phyloP scores from a whole-genome alignment of 2,888 invertebrate genomes.

The Patella ulyssiponensis region DNA sequence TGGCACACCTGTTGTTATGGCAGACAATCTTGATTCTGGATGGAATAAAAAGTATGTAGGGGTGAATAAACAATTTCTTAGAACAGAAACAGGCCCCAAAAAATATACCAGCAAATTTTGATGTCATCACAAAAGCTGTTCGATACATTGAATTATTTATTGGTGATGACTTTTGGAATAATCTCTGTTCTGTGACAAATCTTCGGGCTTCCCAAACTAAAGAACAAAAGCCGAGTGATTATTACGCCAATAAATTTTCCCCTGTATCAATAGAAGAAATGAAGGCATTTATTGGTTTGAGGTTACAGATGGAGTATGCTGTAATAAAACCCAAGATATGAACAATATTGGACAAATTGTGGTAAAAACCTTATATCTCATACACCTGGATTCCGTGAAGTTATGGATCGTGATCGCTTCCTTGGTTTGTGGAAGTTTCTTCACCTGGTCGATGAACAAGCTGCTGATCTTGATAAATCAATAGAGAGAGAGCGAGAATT shows the following conservation, averaged over 20 bases:
- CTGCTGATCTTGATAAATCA: conserved; percentile 25
- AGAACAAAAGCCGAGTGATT: conserved; percentile 13
- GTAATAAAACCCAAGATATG: conserved; percentile 26
- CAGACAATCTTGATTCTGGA: no score
- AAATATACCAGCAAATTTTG: conserved; percentile 23
- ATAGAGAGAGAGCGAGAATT: no score
- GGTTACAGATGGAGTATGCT: conserved; percentile 29
- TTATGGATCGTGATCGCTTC: no score
- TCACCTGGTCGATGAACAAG: background rate
- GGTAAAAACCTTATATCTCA: conserved; percentile 24
- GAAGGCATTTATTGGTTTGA: conserved; percentile 31
- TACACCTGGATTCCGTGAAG: conserved; percentile 31
- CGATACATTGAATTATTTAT: conserved; percentile 23
- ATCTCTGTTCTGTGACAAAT: conserved; percentile 2
- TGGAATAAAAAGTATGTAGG: no score
- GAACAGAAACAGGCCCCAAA: conserved; percentile 8
- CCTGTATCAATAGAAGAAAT: conserved; percentile 23
- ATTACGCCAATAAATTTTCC: conserved; percentile 22
- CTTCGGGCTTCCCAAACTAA: conserved; percentile 7
- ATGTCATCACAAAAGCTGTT: conserved; percentile 12
- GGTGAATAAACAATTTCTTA: background rate
- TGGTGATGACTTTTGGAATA: conserved; percentile 23
- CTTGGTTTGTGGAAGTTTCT: no score
- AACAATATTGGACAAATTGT: conserved; percentile 22
- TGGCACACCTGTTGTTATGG: no score